A percentile compares a stretch with the other conserved stretches of the same genome.
phyloP scores from a whole-genome alignment of 2,113 vertebrate genomes.

The Sapajus apella region DNA sequence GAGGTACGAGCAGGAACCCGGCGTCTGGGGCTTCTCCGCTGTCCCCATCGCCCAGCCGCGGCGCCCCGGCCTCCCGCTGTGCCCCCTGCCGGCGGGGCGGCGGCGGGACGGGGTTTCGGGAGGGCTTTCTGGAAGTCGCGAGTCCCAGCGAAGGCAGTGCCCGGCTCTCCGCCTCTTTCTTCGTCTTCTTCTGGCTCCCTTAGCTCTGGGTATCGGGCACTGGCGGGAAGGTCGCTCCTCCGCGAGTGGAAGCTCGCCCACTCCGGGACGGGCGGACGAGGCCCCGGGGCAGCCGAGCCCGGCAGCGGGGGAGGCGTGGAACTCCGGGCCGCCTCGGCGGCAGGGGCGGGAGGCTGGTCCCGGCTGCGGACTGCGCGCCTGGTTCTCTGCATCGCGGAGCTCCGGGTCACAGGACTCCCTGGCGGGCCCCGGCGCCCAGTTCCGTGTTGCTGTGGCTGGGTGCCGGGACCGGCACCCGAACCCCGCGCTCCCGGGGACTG shows the following conservation, averaged over 20 bases:
- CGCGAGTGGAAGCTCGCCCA: constrained; percentile 47
- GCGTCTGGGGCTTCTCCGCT: not conserved
- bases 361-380: not conserved
- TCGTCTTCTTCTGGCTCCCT: not conserved
- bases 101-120: constrained; percentile 2
- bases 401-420: not conserved
- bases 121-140: not conserved
- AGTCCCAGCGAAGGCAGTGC: not conserved
- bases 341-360: constrained; percentile 22
- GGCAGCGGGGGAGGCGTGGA: constrained; percentile 32
- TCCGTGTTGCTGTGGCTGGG: not conserved
- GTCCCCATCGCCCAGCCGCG: not conserved
- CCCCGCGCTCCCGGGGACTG: not conserved
- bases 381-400: not conserved
- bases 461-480: not conserved
- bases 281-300: constrained; percentile 40
- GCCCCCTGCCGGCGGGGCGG: constrained; percentile 64
- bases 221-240: not conserved
- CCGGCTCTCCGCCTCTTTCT: constrained; percentile 46
- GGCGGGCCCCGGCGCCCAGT: not conserved
- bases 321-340: not conserved
- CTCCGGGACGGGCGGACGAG: constrained; percentile 36
- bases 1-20: constrained; percentile 46
- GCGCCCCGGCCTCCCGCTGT: constrained; percentile 35
- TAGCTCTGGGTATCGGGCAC: constrained; percentile 37